Evolutionary conservation across 2,888 invertebrate species (phyloP), one percentile per base, ranked within the genome.

Genomic region (Siphlonurus alternatus): DNA sequence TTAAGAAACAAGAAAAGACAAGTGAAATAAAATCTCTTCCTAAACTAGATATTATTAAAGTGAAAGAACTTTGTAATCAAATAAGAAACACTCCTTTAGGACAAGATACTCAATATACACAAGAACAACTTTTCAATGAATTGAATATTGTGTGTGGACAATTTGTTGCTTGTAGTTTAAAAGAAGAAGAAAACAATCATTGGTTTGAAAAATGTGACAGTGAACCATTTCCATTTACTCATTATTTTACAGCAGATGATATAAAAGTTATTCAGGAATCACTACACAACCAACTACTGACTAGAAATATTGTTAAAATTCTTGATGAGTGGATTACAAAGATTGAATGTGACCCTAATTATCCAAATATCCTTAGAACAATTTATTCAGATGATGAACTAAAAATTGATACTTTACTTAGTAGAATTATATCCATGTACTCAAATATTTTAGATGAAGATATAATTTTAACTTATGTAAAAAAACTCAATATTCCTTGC

Each of bases 361-460:
- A 69, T 60, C 71, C 69, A 19, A 53, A 51, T 15, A 62, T 70
- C 22, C 56, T 70, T 56, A 19, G 53, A 53, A 19, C 18, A 20
- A 64, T 65, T 23, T 70, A 69, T 54, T 64, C 66, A n/a, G 71
- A 68, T 62, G 66, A 68, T 38, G 66, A 61, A 10, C 65, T 74
- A 23, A 25, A 71, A 2, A 67, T 70, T 20, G 71, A 74, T 65
- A 66, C 72, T 73, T 59, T 71, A 65, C 68, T 78, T 19, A 75
- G 75, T 68, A 74, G 74, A 69, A 62, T 71, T 70, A 72, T 70
- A 70, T 74, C 69, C 66, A 69, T 69, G 67, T 73, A 70, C 69
- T 74, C 69, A 15, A 70, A 71, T 65, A 61, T 72, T 20, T 62
- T 73, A 3, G 71, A 72, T 62, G 68, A 70, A 3, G 65, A 66